A percentile compares a stretch with the other conserved stretches of the same genome.
Conservation (phyloP, 1,140 invertebrate species). For the Thrips palmi region DNA sequence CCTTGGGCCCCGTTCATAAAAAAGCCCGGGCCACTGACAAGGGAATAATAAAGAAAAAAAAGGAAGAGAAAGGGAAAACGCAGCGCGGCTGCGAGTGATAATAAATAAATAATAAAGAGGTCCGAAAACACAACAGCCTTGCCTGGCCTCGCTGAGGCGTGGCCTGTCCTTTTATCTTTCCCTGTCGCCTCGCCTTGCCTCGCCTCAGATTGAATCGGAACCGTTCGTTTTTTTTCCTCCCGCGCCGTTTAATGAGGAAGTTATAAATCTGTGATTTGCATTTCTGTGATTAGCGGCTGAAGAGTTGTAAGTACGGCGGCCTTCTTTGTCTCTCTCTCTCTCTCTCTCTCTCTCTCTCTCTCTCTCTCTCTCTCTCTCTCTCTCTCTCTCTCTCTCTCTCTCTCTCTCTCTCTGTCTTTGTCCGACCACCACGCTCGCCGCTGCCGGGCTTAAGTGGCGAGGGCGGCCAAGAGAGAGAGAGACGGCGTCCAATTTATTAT, state of each 20-base stretch:
- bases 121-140: too few species aligned
- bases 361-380: conserved; percentile 6
- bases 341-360: conserved; percentile 5
- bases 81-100: too few species aligned
- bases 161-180: conserved; percentile 7
- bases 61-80: too few species aligned
- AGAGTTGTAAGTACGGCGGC: too few species aligned
- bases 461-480: conserved; percentile 5
- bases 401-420: neutral
- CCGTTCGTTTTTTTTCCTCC: neutral
- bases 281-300: neutral
- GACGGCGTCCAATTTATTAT: too few species aligned
- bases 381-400: neutral
- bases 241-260: too few species aligned
- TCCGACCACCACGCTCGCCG: conserved; percentile 4
- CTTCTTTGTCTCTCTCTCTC: conserved; percentile 6
- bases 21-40: too few species aligned
- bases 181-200: conserved; percentile 4
- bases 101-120: too few species aligned
- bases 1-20: too few species aligned
- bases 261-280: too few species aligned
- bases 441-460: conserved; percentile 2
- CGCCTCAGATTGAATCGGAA: neutral
- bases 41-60: too few species aligned
- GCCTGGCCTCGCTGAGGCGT: conserved; percentile 8